Base-by-base conservation (phyloP, 2,797 vertebrate species). In the Fistularia commersonii region DNA sequence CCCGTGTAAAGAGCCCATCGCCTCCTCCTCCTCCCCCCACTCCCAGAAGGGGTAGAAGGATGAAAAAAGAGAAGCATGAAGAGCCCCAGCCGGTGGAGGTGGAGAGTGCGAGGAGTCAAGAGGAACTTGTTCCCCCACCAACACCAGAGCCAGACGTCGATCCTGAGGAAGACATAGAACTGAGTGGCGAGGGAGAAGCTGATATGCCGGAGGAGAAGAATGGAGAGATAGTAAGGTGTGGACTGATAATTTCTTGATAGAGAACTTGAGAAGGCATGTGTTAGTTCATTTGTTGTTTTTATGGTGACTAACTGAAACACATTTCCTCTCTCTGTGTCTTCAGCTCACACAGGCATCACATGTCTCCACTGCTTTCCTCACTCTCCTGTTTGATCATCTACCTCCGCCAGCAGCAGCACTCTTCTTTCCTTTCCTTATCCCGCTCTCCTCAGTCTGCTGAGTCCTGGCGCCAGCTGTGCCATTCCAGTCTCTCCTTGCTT, bases 401-500 rank as follows among this genome's bases (percentile, higher is more conserved):
- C 75, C 87, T 92, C 42, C 87, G 88, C 4, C 85, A 66, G 6
- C 90, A 89, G 82, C 91, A 92, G 74, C 89, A 89, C 70, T 78
- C 89, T 0, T 86, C 90, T 12, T 91, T 88, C 72, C 79, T 90
- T 1, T 81, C 90, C 7, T 57, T 92, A 9, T 87, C 85, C 3
- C 87, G 87, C 6, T 79, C 87, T 4, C 77, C 87, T 10, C 76
- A 82, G 57, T 90, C 90, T 0, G 88, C 90, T 0, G 91, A 91
- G 64, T 81, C 89, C 38, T 92, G 91, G 91, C 88, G 90, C 11
- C 82, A 89, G 38, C 87, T 92, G 58, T 92, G 91, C 80, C 90
- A 92, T 67, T 88, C 88, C 70, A 92, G 89, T 66, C 83, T 92
- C 49, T 90, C 88, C 3, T 78, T 92, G 42, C 88, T 92, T 58